Evolutionary conservation across 2,113 vertebrate species (phyloP), one percentile per base, ranked within the genome.

Genomic region (Chaenogobius annularis): DNA sequence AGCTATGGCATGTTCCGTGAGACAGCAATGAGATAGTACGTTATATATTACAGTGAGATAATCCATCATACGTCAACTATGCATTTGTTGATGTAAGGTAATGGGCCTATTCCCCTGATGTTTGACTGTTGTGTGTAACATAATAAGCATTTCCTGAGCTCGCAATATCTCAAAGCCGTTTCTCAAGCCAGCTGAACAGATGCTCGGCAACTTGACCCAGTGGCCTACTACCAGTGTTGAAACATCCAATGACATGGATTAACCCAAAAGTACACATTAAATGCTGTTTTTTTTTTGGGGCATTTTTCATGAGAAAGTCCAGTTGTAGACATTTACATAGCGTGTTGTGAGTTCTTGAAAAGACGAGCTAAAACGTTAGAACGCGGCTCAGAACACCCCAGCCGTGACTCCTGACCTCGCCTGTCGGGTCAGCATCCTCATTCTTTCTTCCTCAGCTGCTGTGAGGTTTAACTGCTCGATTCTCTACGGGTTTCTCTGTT

Each of bases 371-470:
- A n/a, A 54, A 10, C 7, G 59, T 69, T 7, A 22, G 70, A 59
- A 59, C 76, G 61, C 17, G 52, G 55, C 59, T 56, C 11, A 43
- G 67, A 46, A 48, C 55, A 17, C 67, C 66, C 50, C 59, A 74
- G 12, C 22, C 31, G 73, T 77, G 77, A 70, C 62, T 46, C 84
- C 74, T 80, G 69, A 75, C 67, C 66, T 73, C 69, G 80, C 89
- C 85, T 64, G 71, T 64, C 19, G 70, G 65, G 55, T 69, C 72
- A 70, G 84, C 55, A 44, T 83, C 76, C 85, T 81, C 64, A 85
- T 83, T 81, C 72, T 78, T 77, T 69, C 58, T 52, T 66, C 79
- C 61, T 50, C 73, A 88, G 84, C 86, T 89, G 88, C 64, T 23
- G 22, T 48, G 12, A 22, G 72, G 54, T 83, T 83, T 76, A 73